Evolutionary conservation across 2,797 vertebrate species (phyloP), one percentile per base, ranked within the genome.

Genomic region (Hoplostethus mediterraneus): DNA sequence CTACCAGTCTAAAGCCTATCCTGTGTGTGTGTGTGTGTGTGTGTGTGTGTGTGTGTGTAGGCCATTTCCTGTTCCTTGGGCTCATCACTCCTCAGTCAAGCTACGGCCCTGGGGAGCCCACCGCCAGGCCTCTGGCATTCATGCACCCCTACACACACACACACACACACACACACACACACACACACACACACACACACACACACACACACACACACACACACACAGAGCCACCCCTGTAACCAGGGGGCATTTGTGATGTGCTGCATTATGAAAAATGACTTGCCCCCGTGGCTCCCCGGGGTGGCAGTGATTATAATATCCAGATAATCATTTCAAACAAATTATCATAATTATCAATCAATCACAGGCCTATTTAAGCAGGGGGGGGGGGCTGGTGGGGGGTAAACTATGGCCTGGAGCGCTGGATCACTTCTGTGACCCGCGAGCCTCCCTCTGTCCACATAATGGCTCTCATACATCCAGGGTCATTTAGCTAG

Each of bases 281-380:
- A 91, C 89, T 89, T 85, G 83, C 69, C 89, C 79, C 90, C 73
- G 52, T 87, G 67, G 90, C 85, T 85, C 54, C 87, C 56, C 78
- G 90, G 94, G 91, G 90, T 88, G 90, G 81, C 93, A 74, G 80
- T 79, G 90, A 94, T 93, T 95, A 93, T 96, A 96, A 97, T 95
- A 95, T 94, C 96, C 96, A 96, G 93, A 97, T 96, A 95, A 97
- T 96, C 95, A 97, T 97, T 96, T 96, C 90, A 95, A 95, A 95
- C 95, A 95, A 96, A 98, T 99, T 95, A 97, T 96, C 95, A 95
- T 97, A 96, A 97, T 97, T 96, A 97, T 96, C 96, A 95, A 96
- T 98, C 97, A 95, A 96, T 98, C 97, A 96, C 94, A 94, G 89
- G 67, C 63, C 90, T 65, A 90, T 92, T 77, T 92, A 93, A 94